Conservation (phyloP, 2,888 invertebrate species). For the Drosophila histrio region DNA sequence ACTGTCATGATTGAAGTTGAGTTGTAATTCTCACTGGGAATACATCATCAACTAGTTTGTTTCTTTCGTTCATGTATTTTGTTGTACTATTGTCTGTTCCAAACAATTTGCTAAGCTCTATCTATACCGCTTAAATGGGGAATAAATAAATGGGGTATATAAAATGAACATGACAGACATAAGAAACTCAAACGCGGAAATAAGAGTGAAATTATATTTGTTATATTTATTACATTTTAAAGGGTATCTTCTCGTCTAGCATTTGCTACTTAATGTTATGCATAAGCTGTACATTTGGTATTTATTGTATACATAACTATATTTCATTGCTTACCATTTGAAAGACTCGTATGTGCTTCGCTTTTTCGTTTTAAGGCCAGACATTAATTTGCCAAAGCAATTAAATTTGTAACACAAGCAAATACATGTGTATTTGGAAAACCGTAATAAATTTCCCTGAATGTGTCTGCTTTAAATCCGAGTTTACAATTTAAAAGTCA, state of each 20-base stretch:
- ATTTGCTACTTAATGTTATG: not conserved
- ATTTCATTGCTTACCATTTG: slow-evolving; percentile 41
- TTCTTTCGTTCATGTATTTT: slow-evolving; percentile 13
- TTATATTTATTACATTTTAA: not conserved
- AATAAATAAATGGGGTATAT: not conserved
- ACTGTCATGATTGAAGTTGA: slow-evolving; percentile 21
- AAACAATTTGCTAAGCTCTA: slow-evolving; percentile 33
- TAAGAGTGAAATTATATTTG: no score
- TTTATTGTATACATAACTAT: slow-evolving; percentile 10
- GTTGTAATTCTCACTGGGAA: slow-evolving; percentile 8
- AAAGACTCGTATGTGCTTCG: slow-evolving; percentile 8
- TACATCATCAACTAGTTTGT: slow-evolving; percentile 25
- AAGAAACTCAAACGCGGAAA: not conserved
- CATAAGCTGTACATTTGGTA: slow-evolving; percentile 10
- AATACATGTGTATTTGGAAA: slow-evolving; percentile 5
- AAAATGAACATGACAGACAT: not conserved
- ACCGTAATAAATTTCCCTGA: slow-evolving; percentile 31
- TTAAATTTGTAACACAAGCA: slow-evolving; percentile 41
- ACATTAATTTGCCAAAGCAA: slow-evolving; percentile 58
- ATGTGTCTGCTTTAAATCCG: slow-evolving; percentile 19
- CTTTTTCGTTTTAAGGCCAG: slow-evolving; percentile 40
- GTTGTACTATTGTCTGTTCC: slow-evolving; percentile 39
- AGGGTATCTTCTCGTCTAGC: not conserved
- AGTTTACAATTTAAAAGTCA: slow-evolving; percentile 16
- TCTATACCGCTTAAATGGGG: not conserved